Conservation (phyloP, 2,888 invertebrate genomes). For the Melinopterus prodromus region DNA sequence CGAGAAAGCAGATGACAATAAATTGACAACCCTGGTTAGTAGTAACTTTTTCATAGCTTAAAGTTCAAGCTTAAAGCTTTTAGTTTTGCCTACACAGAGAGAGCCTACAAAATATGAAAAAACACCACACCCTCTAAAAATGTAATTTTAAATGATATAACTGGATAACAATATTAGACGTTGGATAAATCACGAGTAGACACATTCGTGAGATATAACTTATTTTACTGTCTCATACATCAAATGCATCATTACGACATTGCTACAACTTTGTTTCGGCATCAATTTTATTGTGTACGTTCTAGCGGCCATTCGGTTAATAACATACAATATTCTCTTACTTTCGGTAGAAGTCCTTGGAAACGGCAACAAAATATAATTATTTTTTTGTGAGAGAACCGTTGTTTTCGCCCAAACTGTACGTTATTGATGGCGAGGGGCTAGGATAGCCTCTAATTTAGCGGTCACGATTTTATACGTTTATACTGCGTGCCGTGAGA, state of each 20-base stretch:
- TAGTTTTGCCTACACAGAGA: too few species aligned
- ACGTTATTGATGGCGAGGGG: conserved; percentile 4
- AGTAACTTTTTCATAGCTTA: too few species aligned
- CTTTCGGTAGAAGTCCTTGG: not conserved
- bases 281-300: not conserved
- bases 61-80: too few species aligned
- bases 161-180: too few species aligned
- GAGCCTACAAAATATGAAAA: too few species aligned
- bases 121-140: too few species aligned
- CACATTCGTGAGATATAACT: not conserved
- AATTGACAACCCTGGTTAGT: too few species aligned
- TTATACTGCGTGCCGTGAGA: conserved; percentile 17
- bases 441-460: conserved; percentile 12
- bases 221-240: not conserved
- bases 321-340: not conserved
- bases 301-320: not conserved
- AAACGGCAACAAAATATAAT: not conserved
- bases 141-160: too few species aligned
- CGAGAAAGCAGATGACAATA: too few species aligned
- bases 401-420: conserved; percentile 4
- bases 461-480: conserved; percentile 24
- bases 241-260: not conserved
- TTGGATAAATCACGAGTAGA: too few species aligned
- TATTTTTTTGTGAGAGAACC: not conserved
- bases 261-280: not conserved